A percentile compares a stretch with the other conserved stretches of the same genome.
Evolutionary conservation across 1,140 invertebrate species (phyloP).

Genomic region (Drosophila yakuba): DNA sequence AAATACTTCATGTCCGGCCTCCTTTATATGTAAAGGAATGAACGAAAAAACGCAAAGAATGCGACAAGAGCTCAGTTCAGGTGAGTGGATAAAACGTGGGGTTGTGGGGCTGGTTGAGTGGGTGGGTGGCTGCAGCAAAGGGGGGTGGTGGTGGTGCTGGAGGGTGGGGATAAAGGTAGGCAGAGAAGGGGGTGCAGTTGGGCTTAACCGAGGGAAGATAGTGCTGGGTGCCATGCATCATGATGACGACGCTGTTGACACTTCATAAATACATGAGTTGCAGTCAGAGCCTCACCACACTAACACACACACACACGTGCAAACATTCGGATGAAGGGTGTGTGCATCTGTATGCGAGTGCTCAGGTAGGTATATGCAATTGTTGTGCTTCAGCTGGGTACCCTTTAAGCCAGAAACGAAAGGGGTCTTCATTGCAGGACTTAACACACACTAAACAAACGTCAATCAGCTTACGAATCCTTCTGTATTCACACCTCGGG

Average conservation of each 20-base stretch:
- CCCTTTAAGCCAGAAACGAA: slow-evolving; percentile 23
- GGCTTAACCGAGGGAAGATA: slow-evolving; percentile 38
- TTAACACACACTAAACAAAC: slow-evolving; percentile 46
- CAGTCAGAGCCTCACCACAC: slow-evolving; percentile 40
- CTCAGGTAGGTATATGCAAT: slow-evolving; percentile 48
- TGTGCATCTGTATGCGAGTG: slow-evolving; percentile 14
- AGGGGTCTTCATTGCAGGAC: slow-evolving; percentile 40
- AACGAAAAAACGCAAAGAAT: slow-evolving; percentile 30
- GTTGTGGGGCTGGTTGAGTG: slow-evolving; percentile 4
- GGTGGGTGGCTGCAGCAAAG: background rate
- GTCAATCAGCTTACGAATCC: slow-evolving; percentile 41
- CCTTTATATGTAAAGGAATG: slow-evolving; percentile 10
- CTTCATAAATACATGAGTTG: slow-evolving; percentile 82
- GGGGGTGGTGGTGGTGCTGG: background rate
- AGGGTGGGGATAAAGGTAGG: background rate
- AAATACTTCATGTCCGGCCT: slow-evolving; percentile 15
- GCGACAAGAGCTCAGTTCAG: slow-evolving; percentile 39
- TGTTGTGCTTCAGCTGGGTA: slow-evolving; percentile 62
- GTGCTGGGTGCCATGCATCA: slow-evolving; percentile 67
- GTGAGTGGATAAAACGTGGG: slow-evolving; percentile 18
- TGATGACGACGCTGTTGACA: slow-evolving; percentile 77
- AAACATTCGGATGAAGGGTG: background rate
- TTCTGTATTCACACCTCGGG: slow-evolving; percentile 3
- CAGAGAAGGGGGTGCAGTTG: background rate
- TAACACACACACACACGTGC: no score